A percentile compares a stretch with the other conserved stretches of the same genome.
Evolutionary conservation across 2,888 invertebrate genomes (phyloP).

Genomic region (Cantharis flavilabris): DNA sequence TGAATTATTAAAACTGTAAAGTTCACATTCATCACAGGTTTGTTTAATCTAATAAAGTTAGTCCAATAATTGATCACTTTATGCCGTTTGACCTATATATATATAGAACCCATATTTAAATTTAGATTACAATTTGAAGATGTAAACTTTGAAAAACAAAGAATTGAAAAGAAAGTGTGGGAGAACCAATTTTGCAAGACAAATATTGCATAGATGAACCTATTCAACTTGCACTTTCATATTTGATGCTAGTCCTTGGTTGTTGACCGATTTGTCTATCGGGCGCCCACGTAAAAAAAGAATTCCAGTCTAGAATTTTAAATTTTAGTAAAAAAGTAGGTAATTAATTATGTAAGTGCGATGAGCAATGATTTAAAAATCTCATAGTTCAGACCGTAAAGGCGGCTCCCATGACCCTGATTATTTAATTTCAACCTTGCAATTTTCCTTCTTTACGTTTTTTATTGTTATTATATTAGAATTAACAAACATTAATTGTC

Average conservation of each 20-base stretch:
- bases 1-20: neutral
- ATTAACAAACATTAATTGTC: neutral
- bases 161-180: neutral
- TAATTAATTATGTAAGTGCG: neutral
- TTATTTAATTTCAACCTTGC: slow-evolving; percentile 6
- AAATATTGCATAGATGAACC: neutral
- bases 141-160: neutral
- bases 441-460: neutral
- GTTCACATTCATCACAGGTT: neutral
- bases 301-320: neutral
- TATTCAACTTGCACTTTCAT: neutral
- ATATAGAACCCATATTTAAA: neutral
- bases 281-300: neutral
- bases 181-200: neutral
- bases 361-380: slow-evolving; percentile 2
- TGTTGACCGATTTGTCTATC: neutral
- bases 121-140: neutral
- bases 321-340: neutral
- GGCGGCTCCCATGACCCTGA: neutral
- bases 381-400: neutral
- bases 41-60: neutral
- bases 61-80: neutral
- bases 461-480: neutral
- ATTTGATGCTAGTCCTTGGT: neutral
- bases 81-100: neutral